phyloP scores from a whole-genome alignment of 2,113 vertebrate species.

The Gulo gulo region DNA sequence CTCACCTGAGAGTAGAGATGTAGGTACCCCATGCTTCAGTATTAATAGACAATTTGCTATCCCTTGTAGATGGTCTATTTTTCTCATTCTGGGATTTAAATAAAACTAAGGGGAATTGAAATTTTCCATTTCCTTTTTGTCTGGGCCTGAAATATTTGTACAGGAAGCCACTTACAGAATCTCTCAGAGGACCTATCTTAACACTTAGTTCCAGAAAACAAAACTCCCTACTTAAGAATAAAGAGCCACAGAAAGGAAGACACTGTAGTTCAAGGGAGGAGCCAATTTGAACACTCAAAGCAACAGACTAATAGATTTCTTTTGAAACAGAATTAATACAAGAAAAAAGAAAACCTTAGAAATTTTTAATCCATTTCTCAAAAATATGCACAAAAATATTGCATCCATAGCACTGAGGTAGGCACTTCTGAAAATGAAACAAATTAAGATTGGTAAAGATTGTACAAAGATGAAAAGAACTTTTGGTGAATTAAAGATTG shows the following conservation, averaged over 20 bases:
- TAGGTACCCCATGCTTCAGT: not conserved
- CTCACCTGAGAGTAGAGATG: not conserved
- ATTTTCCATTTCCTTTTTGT: not conserved
- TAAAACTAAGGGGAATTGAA: not conserved
- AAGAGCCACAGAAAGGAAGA: not conserved
- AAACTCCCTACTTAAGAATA: slow-evolving; percentile 3
- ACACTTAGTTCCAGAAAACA: not conserved
- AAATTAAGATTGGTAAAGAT: not conserved
- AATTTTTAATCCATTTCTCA: not conserved
- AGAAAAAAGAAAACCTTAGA: slow-evolving; percentile 28
- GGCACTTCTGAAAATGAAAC: not conserved
- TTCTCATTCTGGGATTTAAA: not conserved
- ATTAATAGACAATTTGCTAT: not conserved
- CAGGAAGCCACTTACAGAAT: not conserved
- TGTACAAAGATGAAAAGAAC: not conserved
- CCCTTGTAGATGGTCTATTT: not conserved
- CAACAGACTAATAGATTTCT: not conserved
- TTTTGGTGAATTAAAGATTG: not conserved
- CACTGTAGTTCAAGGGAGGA: not conserved
- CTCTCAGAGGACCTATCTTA: not conserved
- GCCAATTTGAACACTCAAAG: not conserved
- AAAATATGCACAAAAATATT: not conserved
- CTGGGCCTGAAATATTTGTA: slow-evolving; percentile 15
- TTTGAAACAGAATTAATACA: not conserved
- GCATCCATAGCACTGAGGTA: not conserved